Evolutionary conservation across 2,113 vertebrate genomes (phyloP).

Genomic region (Neotragus pygmaeus): DNA sequence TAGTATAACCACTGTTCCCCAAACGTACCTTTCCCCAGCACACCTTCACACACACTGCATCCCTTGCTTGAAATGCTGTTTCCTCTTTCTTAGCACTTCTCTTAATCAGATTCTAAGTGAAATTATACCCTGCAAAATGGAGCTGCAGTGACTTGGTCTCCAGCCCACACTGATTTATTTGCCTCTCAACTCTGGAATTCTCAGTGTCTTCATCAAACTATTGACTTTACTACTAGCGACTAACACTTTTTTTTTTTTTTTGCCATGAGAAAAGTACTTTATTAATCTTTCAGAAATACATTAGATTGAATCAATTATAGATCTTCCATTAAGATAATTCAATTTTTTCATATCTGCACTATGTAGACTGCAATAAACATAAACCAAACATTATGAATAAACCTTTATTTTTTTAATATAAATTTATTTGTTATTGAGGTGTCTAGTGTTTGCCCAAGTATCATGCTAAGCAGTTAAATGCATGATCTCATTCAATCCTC

Average conservation of each 20-base stretch:
- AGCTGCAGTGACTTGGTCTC: not conserved
- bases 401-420: not conserved
- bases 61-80: not conserved
- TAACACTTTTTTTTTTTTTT: not conserved
- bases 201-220: not conserved
- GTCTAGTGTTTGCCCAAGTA: not conserved
- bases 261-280: conserved; percentile 68
- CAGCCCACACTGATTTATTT: not conserved
- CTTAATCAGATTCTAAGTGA: not conserved
- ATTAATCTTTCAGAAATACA: conserved; percentile 71
- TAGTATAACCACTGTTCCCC: not conserved
- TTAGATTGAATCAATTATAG: conserved; percentile 73
- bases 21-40: not conserved
- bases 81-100: not conserved
- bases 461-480: not conserved
- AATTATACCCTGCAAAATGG: not conserved
- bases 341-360: conserved; percentile 30
- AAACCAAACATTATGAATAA: conserved; percentile 40
- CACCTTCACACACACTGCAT: not conserved
- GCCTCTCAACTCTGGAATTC: not conserved
- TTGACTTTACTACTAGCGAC: not conserved
- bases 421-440: not conserved
- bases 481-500: not conserved
- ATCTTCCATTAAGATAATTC: conserved; percentile 73
- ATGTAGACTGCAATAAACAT: conserved; percentile 20